These are phyloP conservation scores for Blastobasis lacticolella DNA, from an alignment of 2,888 invertebrate species.

Conservation along the genomic window DNA sequence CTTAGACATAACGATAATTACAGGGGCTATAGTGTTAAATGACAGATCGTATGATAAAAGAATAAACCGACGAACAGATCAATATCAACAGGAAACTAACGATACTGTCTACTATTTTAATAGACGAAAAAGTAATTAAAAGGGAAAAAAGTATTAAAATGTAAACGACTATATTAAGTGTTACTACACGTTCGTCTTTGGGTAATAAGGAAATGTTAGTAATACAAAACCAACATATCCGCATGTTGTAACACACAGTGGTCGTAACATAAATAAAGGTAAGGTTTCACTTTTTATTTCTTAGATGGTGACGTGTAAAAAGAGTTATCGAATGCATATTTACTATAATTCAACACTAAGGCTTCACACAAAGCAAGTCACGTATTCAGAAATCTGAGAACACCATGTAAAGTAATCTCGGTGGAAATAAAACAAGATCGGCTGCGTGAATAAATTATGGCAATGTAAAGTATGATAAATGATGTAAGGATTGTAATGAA, in stretches of 20 bases:
- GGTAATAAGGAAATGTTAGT: slow-evolving; percentile 21
- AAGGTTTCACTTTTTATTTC: slow-evolving; percentile 28
- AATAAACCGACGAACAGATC: too few species aligned
- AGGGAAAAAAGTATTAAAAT: too few species aligned
- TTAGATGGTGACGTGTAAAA: too few species aligned
- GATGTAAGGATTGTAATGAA: slow-evolving; percentile 67
- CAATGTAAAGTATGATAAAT: slow-evolving; percentile 72
- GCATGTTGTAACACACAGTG: slow-evolving; percentile 32
- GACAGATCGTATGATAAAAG: too few species aligned
- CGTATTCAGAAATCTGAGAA: slow-evolving; percentile 65
- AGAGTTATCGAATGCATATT: slow-evolving; percentile 48
- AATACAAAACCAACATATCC: slow-evolving; percentile 26
- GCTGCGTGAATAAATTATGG: slow-evolving; percentile 67
- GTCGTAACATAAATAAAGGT: slow-evolving; percentile 48
- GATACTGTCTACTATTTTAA: too few species aligned
- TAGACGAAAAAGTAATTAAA: slow-evolving; percentile 12
- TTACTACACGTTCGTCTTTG: slow-evolving; percentile 33
- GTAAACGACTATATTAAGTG: slow-evolving; percentile 23
- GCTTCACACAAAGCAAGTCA: slow-evolving; percentile 60
- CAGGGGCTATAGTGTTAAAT: too few species aligned
- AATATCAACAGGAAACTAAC: too few species aligned
- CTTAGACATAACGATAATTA: too few species aligned
- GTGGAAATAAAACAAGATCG: slow-evolving; percentile 60
- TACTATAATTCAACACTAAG: slow-evolving; percentile 49
- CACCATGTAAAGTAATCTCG: slow-evolving; percentile 59